Conservation (phyloP, 2,113 vertebrate genomes). For the Sinocyclocheilus rhinocerous region DNA sequence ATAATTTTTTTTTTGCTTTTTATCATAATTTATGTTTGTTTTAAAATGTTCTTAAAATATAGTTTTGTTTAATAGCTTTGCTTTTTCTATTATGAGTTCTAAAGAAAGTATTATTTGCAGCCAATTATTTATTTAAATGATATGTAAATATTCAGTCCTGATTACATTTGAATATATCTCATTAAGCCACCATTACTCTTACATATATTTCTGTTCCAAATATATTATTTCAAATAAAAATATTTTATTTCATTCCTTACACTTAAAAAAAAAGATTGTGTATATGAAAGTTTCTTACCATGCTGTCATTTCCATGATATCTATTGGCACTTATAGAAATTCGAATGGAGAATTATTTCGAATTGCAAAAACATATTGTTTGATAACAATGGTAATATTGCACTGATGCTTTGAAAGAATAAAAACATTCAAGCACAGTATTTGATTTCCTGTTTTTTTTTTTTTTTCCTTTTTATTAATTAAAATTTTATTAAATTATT, state of each 20-base stretch:
- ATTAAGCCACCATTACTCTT: conserved; percentile 37
- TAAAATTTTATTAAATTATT: background rate
- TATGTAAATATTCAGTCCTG: conserved; percentile 81
- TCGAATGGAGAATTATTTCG: conserved; percentile 66
- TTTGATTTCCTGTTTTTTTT: conserved; percentile 23
- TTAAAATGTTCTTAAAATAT: conserved; percentile 47
- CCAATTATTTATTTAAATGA: conserved; percentile 84
- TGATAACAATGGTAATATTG: conserved; percentile 61
- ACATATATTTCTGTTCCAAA: background rate
- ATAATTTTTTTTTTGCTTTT: conserved; percentile 67
- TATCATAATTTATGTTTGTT: conserved; percentile 57
- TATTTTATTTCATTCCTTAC: background rate
- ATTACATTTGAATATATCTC: conserved; percentile 61
- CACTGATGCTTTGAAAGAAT: conserved; percentile 73
- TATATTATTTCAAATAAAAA: conserved; percentile 12
- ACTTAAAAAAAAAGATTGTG: conserved; percentile 6
- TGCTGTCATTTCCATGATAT: conserved; percentile 65
- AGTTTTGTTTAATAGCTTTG: conserved; percentile 71
- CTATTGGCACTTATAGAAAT: conserved; percentile 73
- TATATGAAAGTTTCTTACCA: conserved; percentile 47
- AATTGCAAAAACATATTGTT: conserved; percentile 61
- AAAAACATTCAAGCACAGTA: conserved; percentile 76
- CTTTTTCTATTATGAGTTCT: conserved; percentile 77
- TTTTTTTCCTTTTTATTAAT: background rate
- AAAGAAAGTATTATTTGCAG: conserved; percentile 71